Evolutionary conservation across 1,140 invertebrate species (phyloP).

Genomic region (Anthonomus grandis): DNA sequence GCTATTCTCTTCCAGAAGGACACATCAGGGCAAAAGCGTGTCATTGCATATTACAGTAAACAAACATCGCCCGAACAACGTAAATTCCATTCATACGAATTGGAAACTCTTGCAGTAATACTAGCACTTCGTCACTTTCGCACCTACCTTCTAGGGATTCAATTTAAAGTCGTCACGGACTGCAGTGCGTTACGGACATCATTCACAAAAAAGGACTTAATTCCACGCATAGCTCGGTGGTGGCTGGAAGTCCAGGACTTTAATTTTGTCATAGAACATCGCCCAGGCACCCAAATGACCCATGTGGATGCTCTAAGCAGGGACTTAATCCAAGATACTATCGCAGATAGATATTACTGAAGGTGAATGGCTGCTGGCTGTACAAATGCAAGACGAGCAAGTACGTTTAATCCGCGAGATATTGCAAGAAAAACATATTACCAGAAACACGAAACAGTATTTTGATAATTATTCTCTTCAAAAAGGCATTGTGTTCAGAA

Average conservation of each 20-base stretch:
- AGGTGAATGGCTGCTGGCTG: too few species aligned
- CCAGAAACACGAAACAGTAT: too few species aligned
- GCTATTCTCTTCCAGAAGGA: background rate
- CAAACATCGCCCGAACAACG: background rate
- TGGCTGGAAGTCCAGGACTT: slow-evolving; percentile 36
- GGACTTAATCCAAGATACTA: too few species aligned
- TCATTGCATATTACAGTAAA: background rate
- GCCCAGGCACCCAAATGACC: slow-evolving; percentile 23
- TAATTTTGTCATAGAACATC: slow-evolving; percentile 34
- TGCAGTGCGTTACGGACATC: background rate
- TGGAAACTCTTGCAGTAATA: background rate
- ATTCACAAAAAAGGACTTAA: background rate
- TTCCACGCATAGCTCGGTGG: slow-evolving; percentile 35
- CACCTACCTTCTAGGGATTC: background rate
- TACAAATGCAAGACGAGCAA: too few species aligned
- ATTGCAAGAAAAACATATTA: too few species aligned
- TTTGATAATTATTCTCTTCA: too few species aligned
- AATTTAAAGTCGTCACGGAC: background rate
- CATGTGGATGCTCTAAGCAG: slow-evolving; percentile 38
- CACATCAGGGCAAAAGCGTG: background rate
- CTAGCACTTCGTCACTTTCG: background rate
- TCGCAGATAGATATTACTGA: too few species aligned
- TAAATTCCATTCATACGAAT: background rate
- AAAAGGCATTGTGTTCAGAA: too few species aligned
- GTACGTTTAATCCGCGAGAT: too few species aligned